Conservation (phyloP, 2,113 vertebrate species). For the Anseranas semipalmata region DNA sequence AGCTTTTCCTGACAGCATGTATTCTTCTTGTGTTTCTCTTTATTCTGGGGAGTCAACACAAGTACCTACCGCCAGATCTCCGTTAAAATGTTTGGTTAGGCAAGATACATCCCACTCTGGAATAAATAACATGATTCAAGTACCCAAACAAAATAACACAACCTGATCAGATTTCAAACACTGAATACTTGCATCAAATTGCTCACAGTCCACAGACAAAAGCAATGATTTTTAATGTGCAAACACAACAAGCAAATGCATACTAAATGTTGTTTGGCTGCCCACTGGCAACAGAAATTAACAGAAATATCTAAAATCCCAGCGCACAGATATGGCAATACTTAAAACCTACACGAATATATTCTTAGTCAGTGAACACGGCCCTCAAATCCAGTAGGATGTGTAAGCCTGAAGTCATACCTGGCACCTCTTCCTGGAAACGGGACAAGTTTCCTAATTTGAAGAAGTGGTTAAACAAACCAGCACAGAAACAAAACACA, state of each 20-base stretch:
- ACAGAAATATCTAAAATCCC: background rate
- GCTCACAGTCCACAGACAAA: background rate
- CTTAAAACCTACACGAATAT: background rate
- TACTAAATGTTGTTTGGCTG: background rate
- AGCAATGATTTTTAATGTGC: background rate
- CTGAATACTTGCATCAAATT: background rate
- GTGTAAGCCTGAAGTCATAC: constrained; percentile 25
- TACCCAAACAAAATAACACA: background rate
- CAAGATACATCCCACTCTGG: background rate
- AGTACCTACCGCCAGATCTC: background rate
- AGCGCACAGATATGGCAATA: background rate
- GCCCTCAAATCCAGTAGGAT: constrained; percentile 19
- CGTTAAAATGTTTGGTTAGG: background rate
- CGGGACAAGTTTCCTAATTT: background rate
- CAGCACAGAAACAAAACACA: background rate
- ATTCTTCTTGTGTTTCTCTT: background rate
- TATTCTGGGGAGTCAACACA: background rate
- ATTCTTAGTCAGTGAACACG: constrained; percentile 5
- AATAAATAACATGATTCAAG: background rate
- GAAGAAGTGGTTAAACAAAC: background rate
- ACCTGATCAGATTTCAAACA: background rate
- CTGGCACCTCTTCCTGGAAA: background rate
- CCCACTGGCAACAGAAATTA: background rate
- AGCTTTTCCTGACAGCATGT: background rate
- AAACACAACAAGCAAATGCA: background rate